phyloP scores from a whole-genome alignment of 1,140 invertebrate genomes.

The Lasaia peninsularis region DNA sequence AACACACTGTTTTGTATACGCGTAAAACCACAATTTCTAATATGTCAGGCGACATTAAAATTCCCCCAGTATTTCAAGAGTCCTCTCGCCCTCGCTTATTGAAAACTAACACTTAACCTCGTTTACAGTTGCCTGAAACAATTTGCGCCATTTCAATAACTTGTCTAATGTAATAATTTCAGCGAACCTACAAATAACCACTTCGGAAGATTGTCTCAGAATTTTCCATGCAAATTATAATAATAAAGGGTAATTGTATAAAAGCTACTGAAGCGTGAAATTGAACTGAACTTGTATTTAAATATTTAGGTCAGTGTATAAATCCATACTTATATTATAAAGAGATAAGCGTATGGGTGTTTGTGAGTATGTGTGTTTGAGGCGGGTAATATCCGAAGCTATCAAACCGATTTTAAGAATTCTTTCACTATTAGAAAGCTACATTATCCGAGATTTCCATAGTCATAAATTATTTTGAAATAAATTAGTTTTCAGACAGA shows the following conservation, averaged over 20 bases:
- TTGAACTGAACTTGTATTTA: not conserved
- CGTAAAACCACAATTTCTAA: not conserved
- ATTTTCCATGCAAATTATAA: not conserved
- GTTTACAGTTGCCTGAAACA: slow-evolving; percentile 7
- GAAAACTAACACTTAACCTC: slow-evolving; percentile 20
- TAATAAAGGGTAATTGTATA: not conserved
- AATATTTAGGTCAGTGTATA: no score
- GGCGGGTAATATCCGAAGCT: no score
- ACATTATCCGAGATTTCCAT: no score
- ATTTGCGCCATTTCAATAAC: slow-evolving; percentile 14
- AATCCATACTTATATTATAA: no score
- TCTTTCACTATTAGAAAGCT: no score
- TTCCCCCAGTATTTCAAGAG: not conserved
- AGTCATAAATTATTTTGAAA: no score
- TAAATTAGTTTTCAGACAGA: no score
- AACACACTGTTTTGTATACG: no score
- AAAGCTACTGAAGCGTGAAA: not conserved
- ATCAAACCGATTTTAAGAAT: no score
- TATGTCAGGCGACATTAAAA: not conserved
- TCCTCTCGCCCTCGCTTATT: slow-evolving; percentile 15
- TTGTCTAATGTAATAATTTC: slow-evolving; percentile 22
- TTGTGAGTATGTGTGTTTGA: no score
- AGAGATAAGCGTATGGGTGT: no score
- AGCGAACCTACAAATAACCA: slow-evolving; percentile 14
- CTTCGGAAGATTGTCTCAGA: not conserved